Base-by-base conservation (phyloP, 2,797 vertebrate species). In the Rhadinocentrus ornatus region DNA sequence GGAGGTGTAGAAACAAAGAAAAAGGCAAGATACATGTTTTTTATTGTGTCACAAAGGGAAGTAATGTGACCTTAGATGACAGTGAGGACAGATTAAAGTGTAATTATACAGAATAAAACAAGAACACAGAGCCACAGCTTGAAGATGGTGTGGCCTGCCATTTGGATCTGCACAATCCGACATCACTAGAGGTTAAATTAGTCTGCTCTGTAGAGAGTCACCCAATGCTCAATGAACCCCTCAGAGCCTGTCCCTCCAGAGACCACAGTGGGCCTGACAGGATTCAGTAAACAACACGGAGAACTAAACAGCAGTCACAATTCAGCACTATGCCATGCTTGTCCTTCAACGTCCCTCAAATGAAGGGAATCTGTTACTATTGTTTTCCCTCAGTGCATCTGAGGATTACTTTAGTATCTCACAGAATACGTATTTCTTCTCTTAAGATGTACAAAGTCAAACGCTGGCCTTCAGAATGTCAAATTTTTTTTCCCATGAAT, bases 101-200 rank as follows among this genome's bases (percentile, higher is more conserved):
- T 65, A 37, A 69, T 73, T 52, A 69, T 2, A 62, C 12, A 0
- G 4, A 24, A 56, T 58, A 60, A 66, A 27, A 56, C 41, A 16
- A 64, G 60, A 66, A 52, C 54, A 39, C 37, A 39, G 37, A 16
- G 37, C 13, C 15, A 5, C 67, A 65, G 75, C 66, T 73, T 59
- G 48, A 62, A 75, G 59, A 65, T 41, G 7, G 24, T 0, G 15
- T 1, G 22, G 52, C 0, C 24, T 59, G 58, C 18, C 56, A 54
- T 61, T 32, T 55, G 46, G 32, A 57, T 58, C 44, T 72, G 66
- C 20, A 11, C 18, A 3, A 63, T 63, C 24, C 20, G 0, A 50
- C 22, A 4, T 73, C 71, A 75, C 60, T 10, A 7, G 77, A 74
- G 82, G 78, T 82, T 82, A 77, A 82, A 83, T 85, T 74, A 76